Conservation (phyloP, 2,113 vertebrate genomes). For the Siphamia tubifer region DNA sequence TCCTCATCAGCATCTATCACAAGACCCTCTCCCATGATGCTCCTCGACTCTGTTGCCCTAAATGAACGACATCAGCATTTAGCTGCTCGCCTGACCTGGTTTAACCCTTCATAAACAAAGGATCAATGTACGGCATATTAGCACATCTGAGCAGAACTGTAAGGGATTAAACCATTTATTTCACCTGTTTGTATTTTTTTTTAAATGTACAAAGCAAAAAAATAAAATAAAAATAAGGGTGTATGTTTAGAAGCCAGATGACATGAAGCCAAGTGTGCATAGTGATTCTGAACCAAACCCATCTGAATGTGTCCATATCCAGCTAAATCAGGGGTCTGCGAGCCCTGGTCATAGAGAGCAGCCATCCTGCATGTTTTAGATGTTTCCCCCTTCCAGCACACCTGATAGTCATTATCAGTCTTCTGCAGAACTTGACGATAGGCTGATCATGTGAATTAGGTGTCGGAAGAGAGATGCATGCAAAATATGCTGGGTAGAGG, state of each 20-base stretch:
- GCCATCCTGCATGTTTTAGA: no score
- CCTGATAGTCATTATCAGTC: no score
- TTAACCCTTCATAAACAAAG: conserved; percentile 18
- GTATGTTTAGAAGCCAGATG: neutral
- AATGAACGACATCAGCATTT: conserved; percentile 32
- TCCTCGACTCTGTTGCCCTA: neutral
- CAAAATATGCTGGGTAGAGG: no score
- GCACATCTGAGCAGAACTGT: neutral
- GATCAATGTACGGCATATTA: neutral
- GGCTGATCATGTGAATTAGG: no score
- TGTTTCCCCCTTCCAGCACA: no score
- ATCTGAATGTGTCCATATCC: neutral
- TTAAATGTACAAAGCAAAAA: neutral
- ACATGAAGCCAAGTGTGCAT: neutral
- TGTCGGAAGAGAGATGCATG: no score
- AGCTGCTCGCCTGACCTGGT: conserved; percentile 18
- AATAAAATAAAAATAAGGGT: neutral
- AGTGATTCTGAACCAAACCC: conserved; percentile 3
- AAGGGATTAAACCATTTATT: neutral
- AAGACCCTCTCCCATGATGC: conserved; percentile 8
- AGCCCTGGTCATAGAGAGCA: no score
- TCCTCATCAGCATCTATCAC: conserved; percentile 68
- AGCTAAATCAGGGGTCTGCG: no score
- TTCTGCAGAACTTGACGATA: no score
- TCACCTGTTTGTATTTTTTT: neutral